Conservation (phyloP, 2,888 invertebrate species). For the Unio pictorum region DNA sequence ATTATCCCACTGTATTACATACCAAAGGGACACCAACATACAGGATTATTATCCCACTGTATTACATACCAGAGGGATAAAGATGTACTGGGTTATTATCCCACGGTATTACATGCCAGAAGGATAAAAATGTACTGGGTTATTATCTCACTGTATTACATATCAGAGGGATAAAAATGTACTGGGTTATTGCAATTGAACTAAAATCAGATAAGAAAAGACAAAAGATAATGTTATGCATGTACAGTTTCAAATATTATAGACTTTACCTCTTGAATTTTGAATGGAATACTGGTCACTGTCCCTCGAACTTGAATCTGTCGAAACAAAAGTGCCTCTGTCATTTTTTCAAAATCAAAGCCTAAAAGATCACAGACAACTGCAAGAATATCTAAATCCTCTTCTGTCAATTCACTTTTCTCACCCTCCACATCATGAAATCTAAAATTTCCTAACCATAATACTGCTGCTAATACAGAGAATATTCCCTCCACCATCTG, state of each 20-base stretch:
- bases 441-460: conserved; percentile 60
- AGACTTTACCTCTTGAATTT: conserved; percentile 59
- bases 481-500: conserved; percentile 62
- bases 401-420: conserved; percentile 54
- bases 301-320: conserved; percentile 65
- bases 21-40: too few species aligned
- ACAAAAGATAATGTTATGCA: too few species aligned
- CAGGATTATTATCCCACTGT: too few species aligned
- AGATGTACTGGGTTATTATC: too few species aligned
- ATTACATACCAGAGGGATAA: too few species aligned
- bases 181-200: too few species aligned
- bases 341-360: conserved; percentile 50
- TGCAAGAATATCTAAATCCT: conserved; percentile 48
- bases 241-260: background rate
- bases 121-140: too few species aligned
- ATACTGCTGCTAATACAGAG: conserved; percentile 57
- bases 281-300: conserved; percentile 63
- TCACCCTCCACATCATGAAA: conserved; percentile 64
- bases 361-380: conserved; percentile 58
- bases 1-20: too few species aligned
- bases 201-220: too few species aligned
- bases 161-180: too few species aligned
- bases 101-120: too few species aligned
- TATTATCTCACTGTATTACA: too few species aligned
- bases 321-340: conserved; percentile 51